These are phyloP conservation scores for Amblyjoppa fuscipennis DNA, from an alignment of 2,888 invertebrate genomes.

Conservation along the genomic window DNA sequence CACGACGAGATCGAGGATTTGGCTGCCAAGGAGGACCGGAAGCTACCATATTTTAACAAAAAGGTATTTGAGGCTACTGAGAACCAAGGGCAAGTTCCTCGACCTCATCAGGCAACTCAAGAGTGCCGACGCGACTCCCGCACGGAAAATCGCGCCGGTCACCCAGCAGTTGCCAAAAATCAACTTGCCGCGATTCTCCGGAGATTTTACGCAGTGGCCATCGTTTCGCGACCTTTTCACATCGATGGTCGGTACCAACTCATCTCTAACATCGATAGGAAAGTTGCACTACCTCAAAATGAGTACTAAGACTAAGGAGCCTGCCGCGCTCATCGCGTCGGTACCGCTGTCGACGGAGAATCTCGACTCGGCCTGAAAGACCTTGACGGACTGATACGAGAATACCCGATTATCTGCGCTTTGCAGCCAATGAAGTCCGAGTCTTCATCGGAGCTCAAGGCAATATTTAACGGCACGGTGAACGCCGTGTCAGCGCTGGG, in stretches of 20 bases:
- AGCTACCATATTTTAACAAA: neutral
- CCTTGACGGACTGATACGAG: neutral
- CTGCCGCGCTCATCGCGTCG: neutral
- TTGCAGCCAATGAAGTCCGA: neutral
- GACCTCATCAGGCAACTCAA: neutral
- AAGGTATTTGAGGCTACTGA: neutral
- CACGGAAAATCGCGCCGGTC: no score
- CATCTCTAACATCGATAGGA: neutral
- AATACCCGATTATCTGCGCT: neutral
- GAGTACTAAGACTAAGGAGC: neutral
- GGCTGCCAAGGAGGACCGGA: neutral
- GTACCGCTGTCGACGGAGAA: neutral
- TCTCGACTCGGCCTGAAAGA: neutral
- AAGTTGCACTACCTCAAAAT: neutral
- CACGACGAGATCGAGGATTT: neutral
- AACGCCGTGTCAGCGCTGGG: neutral
- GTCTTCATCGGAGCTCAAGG: neutral
- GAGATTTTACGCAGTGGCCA: constrained; percentile 45
- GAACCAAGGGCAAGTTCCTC: neutral
- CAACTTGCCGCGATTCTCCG: constrained; percentile 64
- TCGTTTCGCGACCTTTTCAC: constrained; percentile 55
- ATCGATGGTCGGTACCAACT: constrained; percentile 45
- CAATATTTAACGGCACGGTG: neutral
- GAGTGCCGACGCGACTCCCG: neutral
- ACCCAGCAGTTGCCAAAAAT: constrained; percentile 56